Conservation (phyloP, 1,140 invertebrate genomes). For the Cryptotermes secundus region DNA sequence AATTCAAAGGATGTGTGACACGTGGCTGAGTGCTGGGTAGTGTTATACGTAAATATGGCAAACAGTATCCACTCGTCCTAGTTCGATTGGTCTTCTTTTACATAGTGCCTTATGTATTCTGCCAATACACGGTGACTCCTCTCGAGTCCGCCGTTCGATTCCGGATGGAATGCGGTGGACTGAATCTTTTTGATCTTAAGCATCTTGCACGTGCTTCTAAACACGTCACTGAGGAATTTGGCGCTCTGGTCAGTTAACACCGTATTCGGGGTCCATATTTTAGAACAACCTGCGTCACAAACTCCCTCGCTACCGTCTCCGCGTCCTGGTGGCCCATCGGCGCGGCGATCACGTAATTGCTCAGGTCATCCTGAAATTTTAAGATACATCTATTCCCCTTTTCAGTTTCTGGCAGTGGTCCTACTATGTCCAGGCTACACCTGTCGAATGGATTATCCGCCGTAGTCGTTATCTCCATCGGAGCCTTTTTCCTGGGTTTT, state of each 20-base stretch:
- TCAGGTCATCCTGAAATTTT: neutral
- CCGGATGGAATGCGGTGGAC: neutral
- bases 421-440: constrained; percentile 34
- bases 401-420: constrained; percentile 31
- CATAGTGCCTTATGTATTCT: no score
- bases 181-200: neutral
- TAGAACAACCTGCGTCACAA: constrained; percentile 10
- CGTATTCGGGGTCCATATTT: neutral
- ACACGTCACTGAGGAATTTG: constrained; percentile 8
- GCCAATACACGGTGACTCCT: no score
- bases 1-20: no score
- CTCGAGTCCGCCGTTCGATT: neutral
- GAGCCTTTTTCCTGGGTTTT: neutral
- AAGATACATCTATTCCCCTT: constrained; percentile 36
- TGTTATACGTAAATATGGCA: no score
- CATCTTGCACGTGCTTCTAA: neutral
- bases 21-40: no score
- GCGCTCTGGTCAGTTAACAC: no score
- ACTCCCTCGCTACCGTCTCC: constrained; percentile 19
- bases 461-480: constrained; percentile 22
- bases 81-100: no score
- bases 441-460: neutral
- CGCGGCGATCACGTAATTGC: constrained; percentile 36
- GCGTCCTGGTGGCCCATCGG: constrained; percentile 31
- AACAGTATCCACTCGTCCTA: no score